phyloP scores from a whole-genome alignment of 2,113 vertebrate genomes.

The Chamaetylas fuelleborni region DNA sequence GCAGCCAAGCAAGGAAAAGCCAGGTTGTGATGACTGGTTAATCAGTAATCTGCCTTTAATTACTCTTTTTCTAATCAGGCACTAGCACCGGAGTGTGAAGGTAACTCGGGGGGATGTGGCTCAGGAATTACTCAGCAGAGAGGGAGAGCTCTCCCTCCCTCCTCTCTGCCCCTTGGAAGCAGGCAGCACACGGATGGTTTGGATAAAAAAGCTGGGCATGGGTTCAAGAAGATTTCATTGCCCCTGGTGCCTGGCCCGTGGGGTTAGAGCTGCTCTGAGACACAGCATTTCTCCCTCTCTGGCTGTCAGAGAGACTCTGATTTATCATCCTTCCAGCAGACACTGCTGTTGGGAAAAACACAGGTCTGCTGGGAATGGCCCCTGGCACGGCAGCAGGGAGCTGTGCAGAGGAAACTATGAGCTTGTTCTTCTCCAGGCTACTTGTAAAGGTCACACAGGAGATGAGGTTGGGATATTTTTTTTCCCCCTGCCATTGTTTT shows the following conservation, averaged over 20 bases:
- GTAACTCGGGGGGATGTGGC: neutral
- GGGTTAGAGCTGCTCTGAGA: neutral
- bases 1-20: neutral
- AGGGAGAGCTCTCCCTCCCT: neutral
- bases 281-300: neutral
- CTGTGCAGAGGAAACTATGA: neutral
- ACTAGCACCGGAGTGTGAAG: neutral
- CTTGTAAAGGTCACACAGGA: neutral
- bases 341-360: neutral
- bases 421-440: neutral
- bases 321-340: neutral
- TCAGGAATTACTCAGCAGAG: neutral
- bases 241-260: neutral
- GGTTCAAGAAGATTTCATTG: neutral
- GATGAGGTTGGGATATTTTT: neutral
- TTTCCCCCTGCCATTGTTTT: neutral
- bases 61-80: neutral
- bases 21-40: neutral
- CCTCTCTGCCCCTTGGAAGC: neutral
- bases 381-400: neutral
- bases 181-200: neutral
- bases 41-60: constrained; percentile 17
- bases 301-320: neutral
- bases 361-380: neutral
- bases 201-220: neutral